Base-by-base conservation (phyloP, 2,888 invertebrate genomes). In the Agonum fuliginosum region DNA sequence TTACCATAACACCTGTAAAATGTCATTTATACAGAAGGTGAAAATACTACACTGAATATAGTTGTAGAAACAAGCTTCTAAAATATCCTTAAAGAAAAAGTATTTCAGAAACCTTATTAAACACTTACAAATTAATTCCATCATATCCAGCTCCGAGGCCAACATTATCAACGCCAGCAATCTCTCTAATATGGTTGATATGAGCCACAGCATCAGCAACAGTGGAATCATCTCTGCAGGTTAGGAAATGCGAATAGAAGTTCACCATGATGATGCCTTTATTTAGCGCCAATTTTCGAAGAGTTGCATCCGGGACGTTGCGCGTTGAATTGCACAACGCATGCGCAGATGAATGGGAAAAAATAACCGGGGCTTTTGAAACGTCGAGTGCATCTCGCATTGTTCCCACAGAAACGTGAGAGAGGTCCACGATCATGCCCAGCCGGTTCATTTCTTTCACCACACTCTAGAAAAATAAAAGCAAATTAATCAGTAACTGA, bases 81-180 rank as follows among this genome's bases (percentile, higher is more conserved):
- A n/a, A n/a, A n/a, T n/a, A n/a, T n/a, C n/a, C n/a, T n/a, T n/a
- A n/a, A n/a, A n/a, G n/a, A n/a, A n/a, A n/a, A n/a, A n/a, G n/a
- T n/a, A n/a, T n/a, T n/a, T n/a, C n/a, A n/a, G n/a, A n/a, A n/a
- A n/a, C n/a, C n/a, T n/a, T n/a, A n/a, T n/a, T n/a, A 78, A 78
- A 83, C 87, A 93, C 95, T 95, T 89, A 96, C 96, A 92, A 93
- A 90, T 95, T 95, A 87, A 96, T 95, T 84, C 96, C 96, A 86
- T 96, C 95, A 88, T 94, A 96, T 83, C 95, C 96, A 78, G 95
- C 95, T 79, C 96, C 96, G 80, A 96, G 90, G 69, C 96, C 96
- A 79, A 96, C 94, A 87, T 94, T 93, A 89, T 96, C 95, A 83
- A 95, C 93, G 80, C 96, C 96, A 79, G 95, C 95, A 80, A 95